Base-by-base conservation (phyloP, 2,113 vertebrate genomes). In the Nannobrachium achirus region DNA sequence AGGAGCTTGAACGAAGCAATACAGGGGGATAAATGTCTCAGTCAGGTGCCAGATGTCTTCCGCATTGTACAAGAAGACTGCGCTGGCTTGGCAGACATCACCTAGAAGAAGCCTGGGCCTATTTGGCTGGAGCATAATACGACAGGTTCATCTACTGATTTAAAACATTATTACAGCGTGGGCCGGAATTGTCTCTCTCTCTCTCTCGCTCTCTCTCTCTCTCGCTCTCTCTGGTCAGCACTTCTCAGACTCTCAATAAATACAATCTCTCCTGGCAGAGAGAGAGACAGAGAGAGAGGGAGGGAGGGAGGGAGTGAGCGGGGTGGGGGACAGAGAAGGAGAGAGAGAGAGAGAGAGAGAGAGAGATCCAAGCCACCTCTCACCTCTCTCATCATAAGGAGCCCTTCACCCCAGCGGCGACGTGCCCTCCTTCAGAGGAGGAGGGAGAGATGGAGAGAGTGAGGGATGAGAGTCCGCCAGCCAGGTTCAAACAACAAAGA, bases 401-500 rank as follows among this genome's bases (percentile, higher is more conserved):
- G 76, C 66, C 69, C 69, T 33, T 72, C 67, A 6, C 88, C 88
- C 83, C 83, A 76, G 81, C 25, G 87, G 88, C 85, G 73, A 86
- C 59, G 78, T 57, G 71, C 79, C 71, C 75, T 71, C 56, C 84
- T 88, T 88, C 82, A 86, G 78, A 89, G 66, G 63, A 10, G 61
- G 25, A 15, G 42, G 63, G 62, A 63, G 66, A 62, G 70, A 40
- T n/a, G n/a, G 58, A 75, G 81, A 70, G 77, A 83, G 71, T 81
- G 85, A 88, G 40, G 76, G 80, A 86, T 78, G 80, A 63, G 75
- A 86, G 74, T 79, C 74, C 82, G 87, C 86, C n/a, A n/a, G n/a
- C 25, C 88, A 88, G 84, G 86, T 90, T 89, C 86, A 88, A 87
- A 91, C 88, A 90, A 90, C 89, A 90, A 90, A 90, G 88, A 85